These are phyloP conservation scores for Bos taurus DNA, from an alignment of 2,113 vertebrate species.

Conservation along the genomic window DNA sequence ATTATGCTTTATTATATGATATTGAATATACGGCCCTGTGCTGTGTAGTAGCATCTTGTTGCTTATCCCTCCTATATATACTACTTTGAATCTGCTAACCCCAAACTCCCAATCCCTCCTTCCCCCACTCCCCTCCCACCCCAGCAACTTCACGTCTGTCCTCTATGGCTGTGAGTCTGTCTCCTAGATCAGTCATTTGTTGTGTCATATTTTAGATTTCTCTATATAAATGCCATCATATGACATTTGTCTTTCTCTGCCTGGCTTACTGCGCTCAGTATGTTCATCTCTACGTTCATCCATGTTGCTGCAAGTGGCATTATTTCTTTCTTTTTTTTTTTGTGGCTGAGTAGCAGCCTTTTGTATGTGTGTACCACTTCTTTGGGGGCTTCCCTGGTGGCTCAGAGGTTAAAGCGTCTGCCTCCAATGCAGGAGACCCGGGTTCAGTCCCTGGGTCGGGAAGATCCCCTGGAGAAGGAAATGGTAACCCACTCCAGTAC, in stretches of 20 bases:
- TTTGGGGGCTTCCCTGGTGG: too few species aligned
- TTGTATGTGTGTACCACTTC: background rate
- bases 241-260: background rate
- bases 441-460: too few species aligned
- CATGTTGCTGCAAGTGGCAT: background rate
- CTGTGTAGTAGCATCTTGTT: background rate
- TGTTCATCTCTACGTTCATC: background rate
- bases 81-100: background rate
- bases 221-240: background rate
- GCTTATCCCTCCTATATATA: background rate
- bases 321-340: background rate
- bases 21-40: background rate
- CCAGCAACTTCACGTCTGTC: background rate
- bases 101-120: background rate
- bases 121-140: background rate
- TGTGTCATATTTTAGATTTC: background rate
- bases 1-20: background rate
- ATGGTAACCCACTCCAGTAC: too few species aligned
- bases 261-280: background rate
- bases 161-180: background rate
- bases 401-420: too few species aligned
- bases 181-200: background rate
- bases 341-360: background rate
- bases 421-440: rapidly evolving
- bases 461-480: too few species aligned